Evolutionary conservation across 2,888 invertebrate genomes (phyloP).

Genomic region (Neocrepidodera transversa): DNA sequence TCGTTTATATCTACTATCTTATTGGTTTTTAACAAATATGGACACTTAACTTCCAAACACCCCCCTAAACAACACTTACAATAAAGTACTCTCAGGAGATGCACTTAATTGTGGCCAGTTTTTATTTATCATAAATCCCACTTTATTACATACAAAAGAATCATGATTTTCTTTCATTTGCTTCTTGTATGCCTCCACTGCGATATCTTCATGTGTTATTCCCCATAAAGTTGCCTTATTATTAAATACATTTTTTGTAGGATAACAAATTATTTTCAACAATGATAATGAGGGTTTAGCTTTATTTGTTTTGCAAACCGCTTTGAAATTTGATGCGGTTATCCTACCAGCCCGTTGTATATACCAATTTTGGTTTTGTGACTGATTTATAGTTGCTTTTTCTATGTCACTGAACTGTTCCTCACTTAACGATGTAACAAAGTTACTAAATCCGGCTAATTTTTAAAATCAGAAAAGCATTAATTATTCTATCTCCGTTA

Average conservation of each 20-base stretch:
- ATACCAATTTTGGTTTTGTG: constrained; percentile 23
- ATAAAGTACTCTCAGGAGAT: constrained; percentile 5
- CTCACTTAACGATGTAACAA: neutral
- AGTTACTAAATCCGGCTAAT: no score
- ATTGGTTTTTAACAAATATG: constrained; percentile 9
- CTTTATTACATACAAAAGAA: neutral
- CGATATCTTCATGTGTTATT: neutral
- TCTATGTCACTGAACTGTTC: constrained; percentile 19
- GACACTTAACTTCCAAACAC: constrained; percentile 4
- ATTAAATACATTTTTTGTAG: constrained; percentile 8
- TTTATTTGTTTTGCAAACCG: constrained; percentile 18
- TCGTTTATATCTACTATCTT: neutral
- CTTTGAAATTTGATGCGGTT: constrained; percentile 19
- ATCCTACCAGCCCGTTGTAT: no score
- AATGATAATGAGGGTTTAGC: constrained; percentile 19
- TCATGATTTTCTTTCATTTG: no score
- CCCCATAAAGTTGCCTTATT: constrained; percentile 7
- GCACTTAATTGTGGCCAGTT: neutral
- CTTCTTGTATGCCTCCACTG: neutral
- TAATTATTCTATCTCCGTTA: no score
- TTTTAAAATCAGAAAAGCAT: no score
- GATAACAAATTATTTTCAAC: constrained; percentile 25
- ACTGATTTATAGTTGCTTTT: constrained; percentile 20
- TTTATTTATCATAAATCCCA: neutral
- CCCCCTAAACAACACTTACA: constrained; percentile 4